Conservation (phyloP, 1,140 invertebrate species). For the Hylyphantes graminicola region DNA sequence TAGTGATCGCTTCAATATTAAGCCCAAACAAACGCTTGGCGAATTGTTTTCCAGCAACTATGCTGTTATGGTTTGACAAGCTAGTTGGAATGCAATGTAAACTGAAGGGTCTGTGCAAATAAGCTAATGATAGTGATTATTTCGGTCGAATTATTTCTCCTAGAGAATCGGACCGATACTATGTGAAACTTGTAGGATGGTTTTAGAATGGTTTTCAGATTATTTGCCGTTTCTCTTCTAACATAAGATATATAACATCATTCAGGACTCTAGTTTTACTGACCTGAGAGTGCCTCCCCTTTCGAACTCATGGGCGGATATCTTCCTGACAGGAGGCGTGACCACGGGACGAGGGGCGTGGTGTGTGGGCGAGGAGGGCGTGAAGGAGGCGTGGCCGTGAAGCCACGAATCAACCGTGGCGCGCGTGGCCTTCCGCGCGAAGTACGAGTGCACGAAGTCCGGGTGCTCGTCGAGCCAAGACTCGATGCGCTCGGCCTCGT, state of each 20-base stretch:
- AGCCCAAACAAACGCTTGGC: too few relatives aligned
- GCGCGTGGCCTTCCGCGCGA: slow-evolving; percentile 91
- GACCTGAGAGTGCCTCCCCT: slow-evolving; percentile 80
- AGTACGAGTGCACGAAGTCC: slow-evolving; percentile 94
- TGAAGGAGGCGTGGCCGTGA: slow-evolving; percentile 65
- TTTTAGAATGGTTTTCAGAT: background rate
- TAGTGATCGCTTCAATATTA: too few relatives aligned
- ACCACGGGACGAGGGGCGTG: slow-evolving; percentile 77
- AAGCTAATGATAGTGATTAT: too few relatives aligned
- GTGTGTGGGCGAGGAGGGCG: slow-evolving; percentile 62
- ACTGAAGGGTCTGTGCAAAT: too few relatives aligned
- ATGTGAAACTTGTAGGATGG: background rate
- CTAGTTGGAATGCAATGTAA: too few relatives aligned
- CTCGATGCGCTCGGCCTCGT: slow-evolving; percentile 73
- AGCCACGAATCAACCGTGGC: slow-evolving; percentile 86
- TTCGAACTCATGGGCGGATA: slow-evolving; percentile 95
- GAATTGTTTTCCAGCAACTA: too few relatives aligned
- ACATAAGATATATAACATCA: background rate
- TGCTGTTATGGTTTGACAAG: too few relatives aligned
- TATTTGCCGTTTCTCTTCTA: background rate
- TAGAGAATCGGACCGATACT: too few relatives aligned
- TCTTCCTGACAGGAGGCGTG: slow-evolving; percentile 92
- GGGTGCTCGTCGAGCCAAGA: slow-evolving; percentile 96
- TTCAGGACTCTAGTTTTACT: background rate
- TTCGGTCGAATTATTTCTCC: too few relatives aligned